A percentile compares a stretch with the other conserved stretches of the same genome.
These are phyloP conservation scores for Rhagonycha lutea DNA, from an alignment of 2,888 invertebrate species.

Conservation along the genomic window DNA sequence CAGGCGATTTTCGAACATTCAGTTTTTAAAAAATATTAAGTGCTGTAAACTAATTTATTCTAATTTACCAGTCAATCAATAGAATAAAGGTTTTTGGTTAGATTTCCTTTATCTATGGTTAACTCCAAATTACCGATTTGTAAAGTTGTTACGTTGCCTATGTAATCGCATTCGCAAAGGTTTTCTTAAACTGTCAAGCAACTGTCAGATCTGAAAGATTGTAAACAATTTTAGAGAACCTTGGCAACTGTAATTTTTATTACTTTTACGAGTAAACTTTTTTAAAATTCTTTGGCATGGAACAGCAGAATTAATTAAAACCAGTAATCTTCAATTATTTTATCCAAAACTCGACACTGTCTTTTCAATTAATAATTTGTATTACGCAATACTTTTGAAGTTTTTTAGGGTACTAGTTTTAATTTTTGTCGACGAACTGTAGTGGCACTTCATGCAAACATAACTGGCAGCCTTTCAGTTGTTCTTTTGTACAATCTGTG, in stretches of 20 bases:
- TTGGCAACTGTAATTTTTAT: neutral
- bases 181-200: neutral
- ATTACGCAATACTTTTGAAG: too few relatives aligned
- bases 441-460: too few relatives aligned
- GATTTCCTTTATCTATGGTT: too few relatives aligned
- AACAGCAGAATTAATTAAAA: neutral
- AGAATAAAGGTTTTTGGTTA: neutral
- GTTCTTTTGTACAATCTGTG: too few relatives aligned
- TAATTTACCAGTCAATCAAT: neutral
- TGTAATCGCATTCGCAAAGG: neutral
- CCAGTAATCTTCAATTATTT: neutral
- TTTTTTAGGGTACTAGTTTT: too few relatives aligned
- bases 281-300: neutral
- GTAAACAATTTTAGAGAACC: neutral
- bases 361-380: too few relatives aligned
- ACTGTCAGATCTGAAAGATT: neutral
- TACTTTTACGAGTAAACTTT: neutral
- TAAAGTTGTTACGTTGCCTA: neutral
- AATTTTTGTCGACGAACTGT: too few relatives aligned
- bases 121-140: neutral
- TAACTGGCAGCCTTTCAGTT: too few relatives aligned
- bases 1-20: neutral
- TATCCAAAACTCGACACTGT: too few relatives aligned
- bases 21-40: neutral
- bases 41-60: neutral